Evolutionary conservation across 2,113 vertebrate species (phyloP), one percentile per base, ranked within the genome.

Genomic region (Ptilorrhoa leucosticta): DNA sequence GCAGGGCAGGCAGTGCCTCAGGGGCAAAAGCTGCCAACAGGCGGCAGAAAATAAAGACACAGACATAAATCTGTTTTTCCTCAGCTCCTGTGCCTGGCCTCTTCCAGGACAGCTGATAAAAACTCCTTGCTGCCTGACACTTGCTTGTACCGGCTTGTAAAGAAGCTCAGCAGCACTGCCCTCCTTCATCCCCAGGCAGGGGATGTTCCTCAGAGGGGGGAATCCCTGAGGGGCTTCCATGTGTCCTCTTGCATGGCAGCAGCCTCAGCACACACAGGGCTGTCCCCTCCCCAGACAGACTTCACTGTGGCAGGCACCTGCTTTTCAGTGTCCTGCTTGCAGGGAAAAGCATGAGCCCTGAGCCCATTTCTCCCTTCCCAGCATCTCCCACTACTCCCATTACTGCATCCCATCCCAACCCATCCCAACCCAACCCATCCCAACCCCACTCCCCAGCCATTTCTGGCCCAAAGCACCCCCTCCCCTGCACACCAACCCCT

Each of bases 361-460:
- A 39, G 2, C 13, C 23, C 24, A 18, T 24, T 75, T 53, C 19
- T 66, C n/a, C 33, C 28, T 71, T 57, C 14, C 13, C 15, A 13
- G 2, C 31, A 85, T 53, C 56, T 87, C 31, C 58, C 31, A 45
- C 40, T 37, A 4, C 5, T 15, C 24, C 53, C 33, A 16, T 28
- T 14, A 31, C n/a, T 15, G 0, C 54, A 40, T 11, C 27, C 27
- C 61, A 35, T 51, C 24, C 44, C 54, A 45, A 30, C 40, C n/a
- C 65, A 35, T 45, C 42, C 54, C 53, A 42, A 51, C 30, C 70
- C 51, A n/a, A 35, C 51, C n/a, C 40, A 24, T 47, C 23, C 65
- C n/a, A 30, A 42, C 8, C 18, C 48, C 3, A 11, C 6, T 27
- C 15, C 4, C 3, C 0, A 2, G 8, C 14, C 37, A 23, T 7